Base-by-base conservation (phyloP, 1,140 invertebrate genomes). In the Formica exsecta region DNA sequence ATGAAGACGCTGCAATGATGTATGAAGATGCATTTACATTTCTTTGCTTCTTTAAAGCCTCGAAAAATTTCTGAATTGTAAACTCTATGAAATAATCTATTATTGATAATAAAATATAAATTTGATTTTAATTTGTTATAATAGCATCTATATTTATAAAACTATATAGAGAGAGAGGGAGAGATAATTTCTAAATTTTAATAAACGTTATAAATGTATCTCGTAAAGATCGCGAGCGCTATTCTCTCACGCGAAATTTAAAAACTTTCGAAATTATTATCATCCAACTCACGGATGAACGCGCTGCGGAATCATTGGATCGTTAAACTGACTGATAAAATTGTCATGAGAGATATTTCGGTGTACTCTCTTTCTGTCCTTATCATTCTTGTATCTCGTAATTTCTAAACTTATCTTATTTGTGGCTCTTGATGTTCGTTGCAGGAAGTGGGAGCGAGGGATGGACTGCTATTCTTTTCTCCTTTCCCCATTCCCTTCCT, bases 371-470 rank as follows among this genome's bases (percentile, higher is more conserved):
- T 85, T 68, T 29, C 22, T 51, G 29, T 41, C 19, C 11, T 36
- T 13, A 3, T 8, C 22, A n/a, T 11, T 8, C 4, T 25, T 44
- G 11, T 11, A 44, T 61, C 41, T 41, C 29, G 29, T 77, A 89
- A 77, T 76, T 73, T 85, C 25, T 71, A 86, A 86, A 87, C 71
- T 88, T 76, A 88, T 89, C 54, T 86, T 54, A 7, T 68, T 77
- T 41, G 29, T 25, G 32, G 54, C 25, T 19, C 22, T 48, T 25
- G 76, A 19, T 68, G 44, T 38, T 64, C 25, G 57, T 29, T 44
- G 29, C 13, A 51, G 48, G 13, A 68, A n/a, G 29, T 54, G 38
- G 62, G 32, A 36, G 11, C 4, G 6, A 54, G 13, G 48, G 16
- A 4, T 51, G 48, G 48, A 41, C 1, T 38, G 11, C 25, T 25